These are phyloP conservation scores for Pygathrix nemaeus DNA, from an alignment of 2,113 vertebrate species.

Conservation along the genomic window DNA sequence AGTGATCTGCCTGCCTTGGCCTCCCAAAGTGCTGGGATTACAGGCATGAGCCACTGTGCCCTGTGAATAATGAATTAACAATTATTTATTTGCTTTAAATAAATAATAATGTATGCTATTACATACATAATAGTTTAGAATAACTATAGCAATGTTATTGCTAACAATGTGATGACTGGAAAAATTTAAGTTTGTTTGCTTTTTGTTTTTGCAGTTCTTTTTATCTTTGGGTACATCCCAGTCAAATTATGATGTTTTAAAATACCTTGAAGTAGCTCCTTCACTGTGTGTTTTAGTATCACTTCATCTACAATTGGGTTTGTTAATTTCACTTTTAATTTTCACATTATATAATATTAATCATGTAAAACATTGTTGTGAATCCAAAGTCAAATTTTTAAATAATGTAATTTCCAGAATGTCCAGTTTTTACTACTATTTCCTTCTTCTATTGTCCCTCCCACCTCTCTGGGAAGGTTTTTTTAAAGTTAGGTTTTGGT, in stretches of 20 bases:
- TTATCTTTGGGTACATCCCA: not conserved
- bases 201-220: conserved; percentile 6
- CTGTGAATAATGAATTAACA: not conserved
- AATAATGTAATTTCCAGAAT: not conserved
- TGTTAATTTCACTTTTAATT: not conserved
- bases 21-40: no score
- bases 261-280: not conserved
- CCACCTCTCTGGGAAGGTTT: not conserved
- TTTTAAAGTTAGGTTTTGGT: not conserved
- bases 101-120: not conserved
- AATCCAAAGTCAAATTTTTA: not conserved
- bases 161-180: not conserved
- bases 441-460: not conserved
- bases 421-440: not conserved
- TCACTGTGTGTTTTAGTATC: not conserved
- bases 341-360: not conserved
- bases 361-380: not conserved
- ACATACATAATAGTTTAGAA: not conserved
- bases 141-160: not conserved
- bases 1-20: no score
- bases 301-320: not conserved
- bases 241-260: conserved; percentile 6
- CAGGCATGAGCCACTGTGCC: no score
- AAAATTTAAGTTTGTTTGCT: not conserved
- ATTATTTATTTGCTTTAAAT: not conserved